A percentile compares a stretch with the other conserved stretches of the same genome.
Conservation (phyloP, 2,888 invertebrate species). For the Oscheius onirici region DNA sequence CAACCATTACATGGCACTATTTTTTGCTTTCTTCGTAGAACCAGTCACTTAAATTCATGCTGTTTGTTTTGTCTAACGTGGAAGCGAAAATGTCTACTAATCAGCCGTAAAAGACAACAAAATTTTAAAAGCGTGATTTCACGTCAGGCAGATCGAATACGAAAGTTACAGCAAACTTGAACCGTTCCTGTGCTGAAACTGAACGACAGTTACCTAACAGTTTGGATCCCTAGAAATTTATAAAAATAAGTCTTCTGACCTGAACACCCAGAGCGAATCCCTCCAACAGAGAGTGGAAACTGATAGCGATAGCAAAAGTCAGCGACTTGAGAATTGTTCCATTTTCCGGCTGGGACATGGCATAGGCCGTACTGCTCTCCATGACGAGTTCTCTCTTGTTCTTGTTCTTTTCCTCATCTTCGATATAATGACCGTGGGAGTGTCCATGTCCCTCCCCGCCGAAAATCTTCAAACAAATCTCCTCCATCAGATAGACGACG, state of each 20-base stretch:
- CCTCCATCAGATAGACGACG: constrained; percentile 69
- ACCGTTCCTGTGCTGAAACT: background rate
- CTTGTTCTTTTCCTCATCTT: background rate
- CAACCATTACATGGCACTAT: too few relatives aligned
- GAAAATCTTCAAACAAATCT: constrained; percentile 37
- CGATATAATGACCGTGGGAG: background rate
- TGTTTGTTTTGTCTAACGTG: too few relatives aligned
- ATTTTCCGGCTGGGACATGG: constrained; percentile 30
- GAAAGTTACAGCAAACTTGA: too few relatives aligned
- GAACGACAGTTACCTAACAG: too few relatives aligned
- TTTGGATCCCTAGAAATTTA: background rate
- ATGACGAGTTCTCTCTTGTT: constrained; percentile 45
- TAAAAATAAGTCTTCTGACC: too few relatives aligned
- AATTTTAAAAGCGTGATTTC: too few relatives aligned
- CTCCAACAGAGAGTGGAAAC: constrained; percentile 68
- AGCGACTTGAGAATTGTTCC: constrained; percentile 59
- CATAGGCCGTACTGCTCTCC: constrained; percentile 55
- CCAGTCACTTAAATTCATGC: too few relatives aligned
- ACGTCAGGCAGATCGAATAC: too few relatives aligned
- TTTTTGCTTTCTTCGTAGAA: too few relatives aligned
- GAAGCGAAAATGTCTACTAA: too few relatives aligned
- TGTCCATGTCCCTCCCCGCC: constrained; percentile 6
- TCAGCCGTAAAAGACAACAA: too few relatives aligned
- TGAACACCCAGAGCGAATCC: constrained; percentile 69
- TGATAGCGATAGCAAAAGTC: constrained; percentile 70